Evolutionary conservation across 2,113 vertebrate genomes (phyloP).

Genomic region (Euleptes europaea): DNA sequence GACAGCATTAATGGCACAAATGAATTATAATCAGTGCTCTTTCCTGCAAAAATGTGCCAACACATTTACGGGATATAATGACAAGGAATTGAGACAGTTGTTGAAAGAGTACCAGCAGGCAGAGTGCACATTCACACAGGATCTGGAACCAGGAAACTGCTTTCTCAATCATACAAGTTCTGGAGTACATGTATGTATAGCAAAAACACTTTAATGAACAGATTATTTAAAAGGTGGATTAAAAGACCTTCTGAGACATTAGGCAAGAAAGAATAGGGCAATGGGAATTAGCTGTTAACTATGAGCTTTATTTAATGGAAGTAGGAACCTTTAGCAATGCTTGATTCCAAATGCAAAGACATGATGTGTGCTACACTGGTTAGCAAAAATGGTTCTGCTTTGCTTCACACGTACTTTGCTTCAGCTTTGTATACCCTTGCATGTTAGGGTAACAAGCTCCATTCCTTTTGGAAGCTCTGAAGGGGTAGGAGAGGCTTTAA

Average conservation of each 20-base stretch:
- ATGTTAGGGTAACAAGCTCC: not conserved
- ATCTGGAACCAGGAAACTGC: constrained; percentile 32
- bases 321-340: not conserved
- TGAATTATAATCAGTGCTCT: constrained; percentile 61
- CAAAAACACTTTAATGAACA: constrained; percentile 16
- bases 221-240: constrained; percentile 17
- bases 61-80: constrained; percentile 55
- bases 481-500: not conserved
- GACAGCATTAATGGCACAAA: constrained; percentile 36
- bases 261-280: constrained; percentile 16
- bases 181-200: constrained; percentile 28
- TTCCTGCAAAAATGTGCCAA: constrained; percentile 49
- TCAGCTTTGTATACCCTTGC: not conserved
- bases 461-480: no score
- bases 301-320: not conserved
- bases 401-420: not conserved
- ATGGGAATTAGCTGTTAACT: not conserved
- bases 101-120: constrained; percentile 48
- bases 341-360: not conserved
- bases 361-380: not conserved
- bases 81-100: constrained; percentile 52
- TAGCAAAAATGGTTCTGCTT: not conserved
- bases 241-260: not conserved
- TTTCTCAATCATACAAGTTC: constrained; percentile 29
- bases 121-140: constrained; percentile 36